These are phyloP conservation scores for Drosophila ustulata DNA, from an alignment of 2,888 invertebrate species.

Conservation along the genomic window DNA sequence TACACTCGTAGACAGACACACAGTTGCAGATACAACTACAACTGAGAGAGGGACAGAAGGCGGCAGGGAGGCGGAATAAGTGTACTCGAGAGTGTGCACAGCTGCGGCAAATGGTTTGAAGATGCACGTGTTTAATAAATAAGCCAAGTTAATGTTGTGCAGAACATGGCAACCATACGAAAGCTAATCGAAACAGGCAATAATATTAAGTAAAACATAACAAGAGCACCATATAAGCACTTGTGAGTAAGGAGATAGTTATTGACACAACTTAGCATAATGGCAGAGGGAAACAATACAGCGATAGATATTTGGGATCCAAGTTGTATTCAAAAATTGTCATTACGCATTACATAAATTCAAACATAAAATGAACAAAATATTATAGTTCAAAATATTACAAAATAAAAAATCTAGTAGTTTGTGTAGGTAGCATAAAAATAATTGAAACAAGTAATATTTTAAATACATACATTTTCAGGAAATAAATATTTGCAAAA, in stretches of 20 bases:
- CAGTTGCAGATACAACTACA: slow-evolving; percentile 22
- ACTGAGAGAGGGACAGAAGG: neutral
- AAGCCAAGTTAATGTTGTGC: slow-evolving; percentile 69
- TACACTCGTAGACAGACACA: slow-evolving; percentile 1
- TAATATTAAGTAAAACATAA: slow-evolving; percentile 11
- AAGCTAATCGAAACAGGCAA: slow-evolving; percentile 21
- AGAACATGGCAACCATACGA: slow-evolving; percentile 38
- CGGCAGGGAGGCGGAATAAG: slow-evolving; percentile 1
- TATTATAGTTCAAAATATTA: too few species aligned
- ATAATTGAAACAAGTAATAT: too few species aligned
- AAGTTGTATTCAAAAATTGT: too few species aligned
- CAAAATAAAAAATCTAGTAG: too few species aligned
- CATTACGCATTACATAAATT: too few species aligned
- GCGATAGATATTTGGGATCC: neutral
- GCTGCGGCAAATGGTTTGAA: slow-evolving; percentile 29
- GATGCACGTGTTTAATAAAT: slow-evolving; percentile 74
- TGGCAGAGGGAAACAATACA: neutral
- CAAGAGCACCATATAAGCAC: slow-evolving; percentile 11
- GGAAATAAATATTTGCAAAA: too few species aligned
- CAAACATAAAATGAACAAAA: too few species aligned
- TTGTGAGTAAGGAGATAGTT: neutral
- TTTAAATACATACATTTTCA: too few species aligned
- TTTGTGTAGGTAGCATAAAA: too few species aligned
- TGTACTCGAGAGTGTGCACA: slow-evolving; percentile 37
- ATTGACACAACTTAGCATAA: neutral